These are phyloP conservation scores for Aphodius granarius DNA, from an alignment of 2,888 invertebrate species.

Conservation along the genomic window DNA sequence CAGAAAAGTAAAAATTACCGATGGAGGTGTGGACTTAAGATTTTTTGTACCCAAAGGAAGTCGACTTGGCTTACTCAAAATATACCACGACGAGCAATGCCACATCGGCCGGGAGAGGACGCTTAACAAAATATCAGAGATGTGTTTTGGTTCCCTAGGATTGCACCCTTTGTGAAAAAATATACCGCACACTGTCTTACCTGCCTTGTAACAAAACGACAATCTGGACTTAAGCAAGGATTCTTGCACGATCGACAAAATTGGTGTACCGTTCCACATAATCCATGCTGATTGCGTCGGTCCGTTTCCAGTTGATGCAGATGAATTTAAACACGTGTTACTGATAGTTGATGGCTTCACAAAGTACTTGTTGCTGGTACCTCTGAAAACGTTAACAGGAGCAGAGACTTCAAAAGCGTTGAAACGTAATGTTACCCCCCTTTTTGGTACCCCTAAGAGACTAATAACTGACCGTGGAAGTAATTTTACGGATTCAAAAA, in stretches of 20 bases:
- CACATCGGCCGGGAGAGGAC: slow-evolving; percentile 19
- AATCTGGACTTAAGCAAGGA: slow-evolving; percentile 11
- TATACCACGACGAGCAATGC: slow-evolving; percentile 14
- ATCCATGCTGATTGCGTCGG: slow-evolving; percentile 25
- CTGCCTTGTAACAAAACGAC: not conserved
- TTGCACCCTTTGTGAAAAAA: slow-evolving; percentile 13
- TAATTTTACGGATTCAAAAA: not conserved
- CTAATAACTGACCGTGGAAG: slow-evolving; percentile 1
- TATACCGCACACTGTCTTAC: slow-evolving; percentile 19
- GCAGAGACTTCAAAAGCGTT: not conserved
- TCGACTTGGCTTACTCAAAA: slow-evolving; percentile 4
- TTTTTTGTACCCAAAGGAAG: slow-evolving; percentile 5
- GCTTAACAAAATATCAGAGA: slow-evolving; percentile 8
- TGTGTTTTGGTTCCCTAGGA: slow-evolving; percentile 20
- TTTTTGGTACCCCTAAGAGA: slow-evolving; percentile 19
- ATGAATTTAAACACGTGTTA: slow-evolving; percentile 19
- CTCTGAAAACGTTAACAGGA: not conserved
- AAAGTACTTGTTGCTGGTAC: not conserved
- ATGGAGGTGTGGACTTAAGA: not conserved
- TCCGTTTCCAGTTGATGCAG: slow-evolving; percentile 11
- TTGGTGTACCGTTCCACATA: slow-evolving; percentile 17
- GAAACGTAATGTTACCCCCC: not conserved
- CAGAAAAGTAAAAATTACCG: not conserved
- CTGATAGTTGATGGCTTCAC: slow-evolving; percentile 16
- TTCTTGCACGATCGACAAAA: slow-evolving; percentile 11